Evolutionary conservation across 1,140 invertebrate genomes (phyloP).

Genomic region (Caenorhabditis remanei): DNA sequence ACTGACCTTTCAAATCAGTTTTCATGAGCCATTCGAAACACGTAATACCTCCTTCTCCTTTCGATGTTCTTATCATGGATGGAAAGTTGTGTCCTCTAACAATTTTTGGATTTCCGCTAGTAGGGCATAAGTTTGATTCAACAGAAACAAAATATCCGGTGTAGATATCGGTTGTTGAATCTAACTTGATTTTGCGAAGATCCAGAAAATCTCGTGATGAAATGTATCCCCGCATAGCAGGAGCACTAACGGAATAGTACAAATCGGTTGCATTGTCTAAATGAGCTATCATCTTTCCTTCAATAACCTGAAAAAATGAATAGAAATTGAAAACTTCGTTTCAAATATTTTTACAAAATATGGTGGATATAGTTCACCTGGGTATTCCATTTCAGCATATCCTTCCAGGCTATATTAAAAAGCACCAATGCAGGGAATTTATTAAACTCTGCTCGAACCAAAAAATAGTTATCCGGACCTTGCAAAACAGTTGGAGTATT

Average conservation of each 20-base stretch:
- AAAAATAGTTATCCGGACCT: constrained; percentile 40
- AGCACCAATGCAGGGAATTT: constrained; percentile 38
- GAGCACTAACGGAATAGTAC: constrained; percentile 62
- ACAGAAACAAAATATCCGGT: constrained; percentile 36
- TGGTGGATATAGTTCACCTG: background rate
- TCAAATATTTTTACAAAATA: background rate
- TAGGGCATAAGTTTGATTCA: constrained; percentile 36
- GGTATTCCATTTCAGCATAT: constrained; percentile 44
- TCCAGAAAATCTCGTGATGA: constrained; percentile 64
- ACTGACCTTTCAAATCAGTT: constrained; percentile 17
- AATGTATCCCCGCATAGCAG: constrained; percentile 65
- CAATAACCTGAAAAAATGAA: constrained; percentile 24
- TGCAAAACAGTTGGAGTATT: constrained; percentile 8
- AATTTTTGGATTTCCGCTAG: constrained; percentile 39
- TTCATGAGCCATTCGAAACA: constrained; percentile 40
- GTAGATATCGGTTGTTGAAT: constrained; percentile 5
- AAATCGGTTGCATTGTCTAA: constrained; percentile 58
- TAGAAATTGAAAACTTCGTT: background rate
- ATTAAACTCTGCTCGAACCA: constrained; percentile 24
- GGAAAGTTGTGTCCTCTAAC: constrained; percentile 34
- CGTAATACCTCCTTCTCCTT: background rate
- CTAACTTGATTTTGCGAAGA: constrained; percentile 56
- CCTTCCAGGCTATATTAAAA: constrained; percentile 42
- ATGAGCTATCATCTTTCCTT: constrained; percentile 47
- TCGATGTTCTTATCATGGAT: constrained; percentile 27